phyloP scores from a whole-genome alignment of 1,140 invertebrate species.

The Bombyx mandarina region DNA sequence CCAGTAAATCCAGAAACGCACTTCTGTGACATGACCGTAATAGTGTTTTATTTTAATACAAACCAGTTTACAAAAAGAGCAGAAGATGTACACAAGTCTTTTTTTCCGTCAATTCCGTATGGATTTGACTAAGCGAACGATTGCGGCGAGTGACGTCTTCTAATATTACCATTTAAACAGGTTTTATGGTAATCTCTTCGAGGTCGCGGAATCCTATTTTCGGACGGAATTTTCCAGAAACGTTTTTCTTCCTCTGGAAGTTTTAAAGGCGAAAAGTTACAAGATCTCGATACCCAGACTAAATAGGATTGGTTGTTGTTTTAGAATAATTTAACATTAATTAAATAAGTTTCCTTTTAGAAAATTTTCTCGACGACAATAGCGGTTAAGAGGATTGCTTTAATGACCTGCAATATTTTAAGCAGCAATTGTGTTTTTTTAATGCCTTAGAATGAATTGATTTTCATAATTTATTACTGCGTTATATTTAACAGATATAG shows the following conservation, averaged over 20 bases:
- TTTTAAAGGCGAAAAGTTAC: conserved; percentile 58
- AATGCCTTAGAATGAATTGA: too few species aligned
- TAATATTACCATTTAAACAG: conserved; percentile 71
- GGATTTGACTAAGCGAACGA: conserved; percentile 44
- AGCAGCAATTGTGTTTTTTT: too few species aligned
- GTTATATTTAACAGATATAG: too few species aligned
- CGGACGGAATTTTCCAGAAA: conserved; percentile 44
- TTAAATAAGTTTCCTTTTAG: conserved; percentile 39
- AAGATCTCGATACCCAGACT: conserved; percentile 43
- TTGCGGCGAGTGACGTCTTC: conserved; percentile 57
- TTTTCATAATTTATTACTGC: too few species aligned
- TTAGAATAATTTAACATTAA: conserved; percentile 48
- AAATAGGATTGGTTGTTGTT: conserved; percentile 55
- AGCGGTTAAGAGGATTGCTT: conserved; percentile 4
- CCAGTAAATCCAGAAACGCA: too few species aligned
- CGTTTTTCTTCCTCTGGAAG: conserved; percentile 47
- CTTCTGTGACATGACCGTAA: too few species aligned
- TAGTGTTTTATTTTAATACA: too few species aligned
- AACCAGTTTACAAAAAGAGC: not conserved
- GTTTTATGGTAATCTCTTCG: conserved; percentile 65
- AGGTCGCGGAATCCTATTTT: conserved; percentile 57
- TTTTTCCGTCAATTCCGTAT: conserved; percentile 11
- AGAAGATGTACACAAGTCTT: not conserved
- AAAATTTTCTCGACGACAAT: conserved; percentile 27
- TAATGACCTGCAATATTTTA: too few species aligned